Base-by-base conservation (phyloP, 2,888 invertebrate species). In the Altica lythri region DNA sequence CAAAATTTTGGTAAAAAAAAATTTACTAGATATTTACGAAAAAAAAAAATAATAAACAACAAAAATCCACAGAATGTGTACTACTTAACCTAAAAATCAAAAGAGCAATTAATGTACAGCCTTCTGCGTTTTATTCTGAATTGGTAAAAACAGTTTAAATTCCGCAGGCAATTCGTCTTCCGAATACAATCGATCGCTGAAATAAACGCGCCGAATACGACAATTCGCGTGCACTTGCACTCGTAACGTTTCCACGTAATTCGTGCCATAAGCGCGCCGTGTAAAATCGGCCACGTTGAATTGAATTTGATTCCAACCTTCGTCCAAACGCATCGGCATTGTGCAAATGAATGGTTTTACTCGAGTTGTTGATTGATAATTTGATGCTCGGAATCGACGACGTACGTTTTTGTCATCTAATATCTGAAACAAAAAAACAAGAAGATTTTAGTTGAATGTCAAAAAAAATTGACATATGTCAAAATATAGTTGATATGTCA, bases 301-400 rank as follows among this genome's bases (percentile, higher is more conserved):
- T 75, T 95, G 95, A 64, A 97, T 92, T 78, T 90, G 88, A 72
- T 95, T 95, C 95, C 95, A 95, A 22, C 96, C 96, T 69, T 94
- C 92, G 68, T 94, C 92, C 58, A 96, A 79, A 53, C 95, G 81
- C 87, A 97, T 90, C 0, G 96, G 96, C 95, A 96, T 95, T 4
- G 95, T 94, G 71, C 95, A 95, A 68, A 96, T 96, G 73, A 96
- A 97, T n/a, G 95, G 94, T 74, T 94, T 93, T 6, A 96, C 92
- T 68, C 94, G 79, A 1, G 95, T 96, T 9, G 92, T 92, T 30
- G 93, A 94, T 73, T 96, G 95, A 77, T 94, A 97, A 78, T 97
- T 97, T 71, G 95, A 95, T 4, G 95, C 92, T 65, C 95, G 81
- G 77, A 96, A 94, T 62, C 85, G 75, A 70, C 96, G 79, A 57